Conservation (phyloP, 2,113 vertebrate species). For the Catagonus wagneri region DNA sequence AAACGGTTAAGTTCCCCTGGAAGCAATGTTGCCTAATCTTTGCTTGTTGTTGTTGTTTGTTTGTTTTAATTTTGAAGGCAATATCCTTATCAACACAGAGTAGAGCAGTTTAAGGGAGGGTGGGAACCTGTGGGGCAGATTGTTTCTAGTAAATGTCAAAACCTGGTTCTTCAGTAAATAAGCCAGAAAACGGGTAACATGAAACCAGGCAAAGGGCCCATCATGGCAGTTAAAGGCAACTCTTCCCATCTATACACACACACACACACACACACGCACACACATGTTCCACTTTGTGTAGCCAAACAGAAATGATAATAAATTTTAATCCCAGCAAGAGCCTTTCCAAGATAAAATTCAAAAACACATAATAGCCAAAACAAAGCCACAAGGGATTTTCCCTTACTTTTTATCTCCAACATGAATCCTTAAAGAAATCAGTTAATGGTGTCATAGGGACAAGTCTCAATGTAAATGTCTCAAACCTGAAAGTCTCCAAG, state of each 20-base stretch:
- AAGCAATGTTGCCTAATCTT: not conserved
- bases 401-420: not conserved
- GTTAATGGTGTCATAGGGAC: not conserved
- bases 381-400: not conserved
- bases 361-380: conserved; percentile 3
- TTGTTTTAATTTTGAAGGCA: conserved; percentile 56
- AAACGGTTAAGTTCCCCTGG: conserved; percentile 50
- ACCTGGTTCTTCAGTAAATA: conserved; percentile 61
- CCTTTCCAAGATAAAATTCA: conserved; percentile 36
- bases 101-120: not conserved
- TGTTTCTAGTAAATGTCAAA: conserved; percentile 60
- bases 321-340: conserved; percentile 35
- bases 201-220: conserved; percentile 61
- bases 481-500: not conserved
- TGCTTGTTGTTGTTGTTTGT: not conserved
- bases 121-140: not conserved
- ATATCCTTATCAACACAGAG: conserved; percentile 18
- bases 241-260: not conserved
- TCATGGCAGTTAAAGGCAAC: not conserved
- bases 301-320: conserved; percentile 28
- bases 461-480: not conserved
- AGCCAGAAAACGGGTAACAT: not conserved
- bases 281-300: not conserved
- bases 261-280: not conserved
- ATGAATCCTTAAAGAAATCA: not conserved